Evolutionary conservation across 2,797 vertebrate species (phyloP).

Genomic region (Gastrophryne carolinensis): DNA sequence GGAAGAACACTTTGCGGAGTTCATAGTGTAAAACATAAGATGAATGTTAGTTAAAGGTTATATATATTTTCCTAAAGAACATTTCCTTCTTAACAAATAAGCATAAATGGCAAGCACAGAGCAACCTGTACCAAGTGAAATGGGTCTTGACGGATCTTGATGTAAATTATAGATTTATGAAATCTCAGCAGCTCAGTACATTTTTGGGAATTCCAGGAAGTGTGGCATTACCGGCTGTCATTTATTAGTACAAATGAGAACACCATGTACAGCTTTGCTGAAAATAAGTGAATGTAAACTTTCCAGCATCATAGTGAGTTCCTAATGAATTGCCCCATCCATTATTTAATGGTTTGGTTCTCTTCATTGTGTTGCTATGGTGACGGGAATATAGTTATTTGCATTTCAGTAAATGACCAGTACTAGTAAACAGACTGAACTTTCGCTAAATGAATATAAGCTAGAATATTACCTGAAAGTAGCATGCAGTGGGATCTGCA

Average conservation of each 20-base stretch:
- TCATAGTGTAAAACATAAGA: neutral
- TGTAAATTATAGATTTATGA: neutral
- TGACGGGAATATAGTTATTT: conserved; percentile 7
- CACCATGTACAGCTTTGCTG: neutral
- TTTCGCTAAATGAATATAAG: neutral
- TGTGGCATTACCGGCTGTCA: neutral
- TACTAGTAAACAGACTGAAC: conserved; percentile 13
- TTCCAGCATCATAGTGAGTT: conserved; percentile 8
- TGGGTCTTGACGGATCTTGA: neutral
- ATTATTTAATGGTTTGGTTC: conserved; percentile 24
- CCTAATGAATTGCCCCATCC: neutral
- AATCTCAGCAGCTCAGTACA: neutral
- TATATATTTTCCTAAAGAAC: neutral
- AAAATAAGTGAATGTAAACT: conserved; percentile 27
- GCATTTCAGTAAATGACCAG: neutral
- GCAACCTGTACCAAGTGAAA: neutral
- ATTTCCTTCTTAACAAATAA: neutral
- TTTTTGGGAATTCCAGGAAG: neutral
- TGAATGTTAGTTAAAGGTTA: neutral
- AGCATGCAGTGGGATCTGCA: too few species aligned
- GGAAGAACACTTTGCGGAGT: neutral
- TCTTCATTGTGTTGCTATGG: conserved; percentile 31
- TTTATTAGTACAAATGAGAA: neutral
- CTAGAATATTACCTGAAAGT: too few species aligned
- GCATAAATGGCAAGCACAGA: neutral